These are phyloP conservation scores for Pheosia tremula DNA, from an alignment of 2,888 invertebrate genomes.

Conservation along the genomic window DNA sequence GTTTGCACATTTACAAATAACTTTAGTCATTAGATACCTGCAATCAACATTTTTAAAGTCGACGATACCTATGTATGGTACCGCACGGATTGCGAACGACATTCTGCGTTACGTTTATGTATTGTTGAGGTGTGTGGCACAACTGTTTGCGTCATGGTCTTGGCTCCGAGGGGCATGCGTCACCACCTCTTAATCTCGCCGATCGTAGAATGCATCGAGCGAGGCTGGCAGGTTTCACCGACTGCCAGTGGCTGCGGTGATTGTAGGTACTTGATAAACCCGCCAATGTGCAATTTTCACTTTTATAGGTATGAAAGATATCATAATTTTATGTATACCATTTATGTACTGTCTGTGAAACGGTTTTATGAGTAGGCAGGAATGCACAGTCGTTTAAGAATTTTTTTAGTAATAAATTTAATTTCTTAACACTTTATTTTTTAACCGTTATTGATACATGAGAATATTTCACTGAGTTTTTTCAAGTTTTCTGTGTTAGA, in stretches of 20 bases:
- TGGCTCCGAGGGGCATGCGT: constrained; percentile 27
- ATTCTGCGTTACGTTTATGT: constrained; percentile 20
- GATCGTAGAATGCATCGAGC: constrained; percentile 34
- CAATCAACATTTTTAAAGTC: constrained; percentile 18
- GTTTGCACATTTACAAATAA: too few relatives aligned
- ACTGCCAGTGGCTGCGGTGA: constrained; percentile 14
- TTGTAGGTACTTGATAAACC: neutral
- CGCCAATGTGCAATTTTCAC: neutral
- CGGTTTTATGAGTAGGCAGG: too few relatives aligned
- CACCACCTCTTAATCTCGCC: constrained; percentile 21
- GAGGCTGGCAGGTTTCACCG: constrained; percentile 34
- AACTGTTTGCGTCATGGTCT: constrained; percentile 28
- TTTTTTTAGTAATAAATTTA: neutral
- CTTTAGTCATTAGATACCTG: constrained; percentile 9
- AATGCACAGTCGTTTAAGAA: too few relatives aligned
- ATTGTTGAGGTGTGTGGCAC: constrained; percentile 10
- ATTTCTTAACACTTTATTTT: too few relatives aligned
- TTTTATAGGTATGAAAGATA: neutral
- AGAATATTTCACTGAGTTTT: constrained; percentile 9
- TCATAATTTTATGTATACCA: too few relatives aligned
- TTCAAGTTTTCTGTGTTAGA: constrained; percentile 7
- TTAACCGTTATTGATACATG: constrained; percentile 2
- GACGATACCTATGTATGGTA: constrained; percentile 27
- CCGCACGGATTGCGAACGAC: constrained; percentile 19
- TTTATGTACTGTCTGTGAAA: too few relatives aligned